Evolutionary conservation across 2,888 invertebrate species (phyloP).

Genomic region (Diarsia brunnea): DNA sequence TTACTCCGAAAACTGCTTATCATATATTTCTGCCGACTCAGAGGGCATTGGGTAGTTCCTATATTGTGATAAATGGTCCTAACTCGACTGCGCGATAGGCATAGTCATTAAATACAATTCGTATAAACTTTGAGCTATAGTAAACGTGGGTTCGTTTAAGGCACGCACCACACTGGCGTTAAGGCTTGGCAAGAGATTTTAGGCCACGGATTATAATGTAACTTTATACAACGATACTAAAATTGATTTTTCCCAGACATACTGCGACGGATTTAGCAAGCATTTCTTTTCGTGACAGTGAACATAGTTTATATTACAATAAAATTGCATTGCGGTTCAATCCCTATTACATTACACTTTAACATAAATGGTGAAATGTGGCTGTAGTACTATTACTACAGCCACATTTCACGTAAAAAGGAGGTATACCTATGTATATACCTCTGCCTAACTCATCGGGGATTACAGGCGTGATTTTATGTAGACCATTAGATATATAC

Average conservation of each 20-base stretch:
- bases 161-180: background rate
- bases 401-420: no score
- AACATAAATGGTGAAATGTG: no score
- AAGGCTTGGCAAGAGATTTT: background rate
- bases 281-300: no score
- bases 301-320: background rate
- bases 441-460: no score
- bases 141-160: slow-evolving; percentile 73
- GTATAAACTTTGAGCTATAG: slow-evolving; percentile 76
- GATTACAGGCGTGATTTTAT: no score
- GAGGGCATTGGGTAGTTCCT: slow-evolving; percentile 65
- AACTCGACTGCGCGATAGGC: slow-evolving; percentile 64
- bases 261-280: background rate
- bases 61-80: slow-evolving; percentile 82
- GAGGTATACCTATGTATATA: no score
- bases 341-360: no score
- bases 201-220: background rate
- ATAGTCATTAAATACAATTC: slow-evolving; percentile 83
- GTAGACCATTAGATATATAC: no score
- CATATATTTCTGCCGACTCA: slow-evolving; percentile 66
- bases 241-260: background rate
- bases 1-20: background rate
- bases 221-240: background rate
- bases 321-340: background rate
- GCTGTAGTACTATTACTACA: no score